Conservation (phyloP, 2,113 vertebrate genomes). For the Mystacornis crossleyi region DNA sequence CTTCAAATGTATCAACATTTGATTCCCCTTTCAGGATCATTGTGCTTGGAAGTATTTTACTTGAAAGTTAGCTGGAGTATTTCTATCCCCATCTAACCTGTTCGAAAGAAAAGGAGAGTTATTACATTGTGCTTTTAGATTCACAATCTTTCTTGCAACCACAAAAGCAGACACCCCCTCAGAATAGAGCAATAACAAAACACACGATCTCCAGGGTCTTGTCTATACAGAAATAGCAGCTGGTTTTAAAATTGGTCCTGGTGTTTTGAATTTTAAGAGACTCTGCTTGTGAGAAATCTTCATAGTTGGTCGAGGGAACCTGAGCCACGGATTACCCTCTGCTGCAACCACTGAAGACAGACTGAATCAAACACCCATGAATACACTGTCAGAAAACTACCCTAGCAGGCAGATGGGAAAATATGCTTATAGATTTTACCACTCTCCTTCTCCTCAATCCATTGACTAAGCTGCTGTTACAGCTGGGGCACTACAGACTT, state of each 20-base stretch:
- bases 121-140: not conserved
- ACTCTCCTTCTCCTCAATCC: not conserved
- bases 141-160: not conserved
- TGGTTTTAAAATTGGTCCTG: not conserved
- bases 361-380: not conserved
- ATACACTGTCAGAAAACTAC: not conserved
- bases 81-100: not conserved
- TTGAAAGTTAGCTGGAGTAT: not conserved
- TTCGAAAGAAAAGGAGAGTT: not conserved
- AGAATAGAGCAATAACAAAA: not conserved
- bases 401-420: not conserved
- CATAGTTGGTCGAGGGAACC: not conserved
- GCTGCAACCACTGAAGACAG: not conserved
- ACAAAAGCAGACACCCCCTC: not conserved
- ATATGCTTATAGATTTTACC: constrained; percentile 6
- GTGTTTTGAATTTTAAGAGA: not conserved
- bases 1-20: not conserved
- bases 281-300: not conserved
- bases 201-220: not conserved
- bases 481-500: not conserved
- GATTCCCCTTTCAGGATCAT: not conserved
- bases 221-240: not conserved
- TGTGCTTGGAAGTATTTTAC: not conserved
- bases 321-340: fast-evolving
- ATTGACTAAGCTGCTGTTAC: constrained; percentile 20